phyloP scores from a whole-genome alignment of 2,888 invertebrate genomes.

The Epirrita christyi region DNA sequence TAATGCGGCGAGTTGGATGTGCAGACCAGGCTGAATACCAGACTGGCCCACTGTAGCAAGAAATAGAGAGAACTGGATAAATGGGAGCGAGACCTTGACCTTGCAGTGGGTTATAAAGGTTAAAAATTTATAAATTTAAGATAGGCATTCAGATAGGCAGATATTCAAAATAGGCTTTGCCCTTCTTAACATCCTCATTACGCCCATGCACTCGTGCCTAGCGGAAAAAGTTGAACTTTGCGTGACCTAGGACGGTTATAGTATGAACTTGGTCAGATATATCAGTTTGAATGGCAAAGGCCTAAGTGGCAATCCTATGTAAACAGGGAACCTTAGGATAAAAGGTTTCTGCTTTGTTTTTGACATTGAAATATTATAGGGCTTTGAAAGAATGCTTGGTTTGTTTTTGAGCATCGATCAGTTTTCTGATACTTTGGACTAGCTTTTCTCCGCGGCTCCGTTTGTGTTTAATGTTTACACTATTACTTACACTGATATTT shows the following conservation, averaged over 20 bases:
- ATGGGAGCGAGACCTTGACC: no score
- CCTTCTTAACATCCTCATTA: conserved; percentile 7
- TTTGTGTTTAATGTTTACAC: not conserved
- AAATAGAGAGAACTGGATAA: no score
- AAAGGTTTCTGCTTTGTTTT: conserved; percentile 11
- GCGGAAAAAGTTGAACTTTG: conserved; percentile 41
- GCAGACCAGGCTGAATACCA: no score
- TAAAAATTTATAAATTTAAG: no score
- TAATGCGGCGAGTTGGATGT: no score
- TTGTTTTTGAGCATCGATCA: not conserved
- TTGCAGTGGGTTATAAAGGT: no score
- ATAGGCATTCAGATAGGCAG: no score
- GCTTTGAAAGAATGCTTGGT: not conserved
- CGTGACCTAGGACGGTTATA: conserved; percentile 41
- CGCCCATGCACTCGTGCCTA: conserved; percentile 10
- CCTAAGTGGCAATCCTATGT: conserved; percentile 29
- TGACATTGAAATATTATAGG: conserved; percentile 16
- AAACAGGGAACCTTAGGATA: conserved; percentile 15
- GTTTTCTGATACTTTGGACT: not conserved
- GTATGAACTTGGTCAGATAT: conserved; percentile 33
- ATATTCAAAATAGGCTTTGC: not conserved
- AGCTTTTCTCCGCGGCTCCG: not conserved
- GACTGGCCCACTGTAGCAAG: no score
- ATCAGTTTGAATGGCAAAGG: conserved; percentile 27
- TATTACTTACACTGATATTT: no score